Percentiles rank a stretch among this genome's conserved stretches.
These are phyloP conservation scores for Caracal caracal DNA, from an alignment of 2,113 vertebrate genomes.

Conservation along the genomic window DNA sequence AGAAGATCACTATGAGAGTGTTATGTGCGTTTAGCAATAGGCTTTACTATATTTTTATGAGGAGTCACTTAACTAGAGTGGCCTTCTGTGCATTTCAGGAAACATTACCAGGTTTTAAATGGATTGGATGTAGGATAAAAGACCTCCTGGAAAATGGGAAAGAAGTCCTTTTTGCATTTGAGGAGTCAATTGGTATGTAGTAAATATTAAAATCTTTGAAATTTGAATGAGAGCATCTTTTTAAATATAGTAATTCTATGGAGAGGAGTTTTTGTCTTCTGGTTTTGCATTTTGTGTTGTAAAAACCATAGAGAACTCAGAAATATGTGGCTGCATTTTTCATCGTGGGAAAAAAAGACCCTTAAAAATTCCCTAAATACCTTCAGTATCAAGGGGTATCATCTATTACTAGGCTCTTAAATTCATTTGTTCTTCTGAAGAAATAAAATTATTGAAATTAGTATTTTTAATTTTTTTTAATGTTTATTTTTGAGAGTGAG, in stretches of 20 bases:
- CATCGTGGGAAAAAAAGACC: background rate
- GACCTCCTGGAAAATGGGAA: conserved; percentile 90
- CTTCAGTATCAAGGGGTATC: background rate
- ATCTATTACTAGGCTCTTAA: background rate
- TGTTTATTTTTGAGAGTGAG: no score
- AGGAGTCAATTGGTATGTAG: conserved; percentile 95
- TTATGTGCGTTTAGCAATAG: conserved; percentile 15
- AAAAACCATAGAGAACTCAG: conserved; percentile 16
- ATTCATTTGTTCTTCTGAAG: background rate
- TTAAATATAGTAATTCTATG: background rate
- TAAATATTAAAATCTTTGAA: conserved; percentile 64
- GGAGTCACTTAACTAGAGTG: background rate
- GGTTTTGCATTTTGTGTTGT: conserved; percentile 51
- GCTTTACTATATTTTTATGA: conserved; percentile 13
- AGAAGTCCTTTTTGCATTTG: conserved; percentile 95
- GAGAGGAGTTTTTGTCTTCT: conserved; percentile 38
- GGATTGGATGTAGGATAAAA: conserved; percentile 95
- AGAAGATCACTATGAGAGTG: background rate
- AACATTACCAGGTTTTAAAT: conserved; percentile 98
- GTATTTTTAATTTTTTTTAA: no score
- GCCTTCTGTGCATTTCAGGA: conserved; percentile 88
- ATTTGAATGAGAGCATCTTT: conserved; percentile 45
- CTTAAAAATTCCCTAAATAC: background rate
- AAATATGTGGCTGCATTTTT: conserved; percentile 40
- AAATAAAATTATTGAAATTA: background rate